phyloP scores from a whole-genome alignment of 1,140 invertebrate species.

The Theocolax elegans region DNA sequence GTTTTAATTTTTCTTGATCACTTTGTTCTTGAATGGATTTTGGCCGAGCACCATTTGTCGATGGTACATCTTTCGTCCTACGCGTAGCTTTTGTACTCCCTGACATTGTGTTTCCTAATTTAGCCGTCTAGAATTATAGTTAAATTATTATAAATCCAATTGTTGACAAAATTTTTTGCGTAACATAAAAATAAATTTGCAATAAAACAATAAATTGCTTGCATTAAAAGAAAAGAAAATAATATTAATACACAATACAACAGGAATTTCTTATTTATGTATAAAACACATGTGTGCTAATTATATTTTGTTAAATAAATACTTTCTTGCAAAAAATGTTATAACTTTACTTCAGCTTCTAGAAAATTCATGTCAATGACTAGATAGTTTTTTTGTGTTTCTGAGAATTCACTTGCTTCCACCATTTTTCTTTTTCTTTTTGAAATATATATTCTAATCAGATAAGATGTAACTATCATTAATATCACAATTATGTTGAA shows the following conservation, averaged over 20 bases:
- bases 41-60: slow-evolving; percentile 58
- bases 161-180: neutral
- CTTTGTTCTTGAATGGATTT: slow-evolving; percentile 44
- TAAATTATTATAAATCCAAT: neutral
- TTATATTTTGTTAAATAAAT: slow-evolving; percentile 3
- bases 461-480: slow-evolving; percentile 29
- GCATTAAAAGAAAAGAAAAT: neutral
- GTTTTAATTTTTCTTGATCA: slow-evolving; percentile 44
- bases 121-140: slow-evolving; percentile 54
- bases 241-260: neutral
- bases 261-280: too few relatives aligned
- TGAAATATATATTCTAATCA: slow-evolving; percentile 2
- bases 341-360: slow-evolving; percentile 46
- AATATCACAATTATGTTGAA: slow-evolving; percentile 26
- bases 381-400: slow-evolving; percentile 43
- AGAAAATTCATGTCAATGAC: slow-evolving; percentile 47
- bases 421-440: slow-evolving; percentile 27
- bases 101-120: slow-evolving; percentile 56
- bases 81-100: slow-evolving; percentile 57
- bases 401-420: slow-evolving; percentile 24
- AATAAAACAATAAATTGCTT: slow-evolving; percentile 19
- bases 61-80: slow-evolving; percentile 55
- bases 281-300: too few relatives aligned
- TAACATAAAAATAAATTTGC: neutral
- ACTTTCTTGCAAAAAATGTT: slow-evolving; percentile 25